Evolutionary conservation across 2,888 invertebrate genomes (phyloP), one percentile per base, ranked within the genome.

Genomic region (Gastracanthus pulcherrimus): DNA sequence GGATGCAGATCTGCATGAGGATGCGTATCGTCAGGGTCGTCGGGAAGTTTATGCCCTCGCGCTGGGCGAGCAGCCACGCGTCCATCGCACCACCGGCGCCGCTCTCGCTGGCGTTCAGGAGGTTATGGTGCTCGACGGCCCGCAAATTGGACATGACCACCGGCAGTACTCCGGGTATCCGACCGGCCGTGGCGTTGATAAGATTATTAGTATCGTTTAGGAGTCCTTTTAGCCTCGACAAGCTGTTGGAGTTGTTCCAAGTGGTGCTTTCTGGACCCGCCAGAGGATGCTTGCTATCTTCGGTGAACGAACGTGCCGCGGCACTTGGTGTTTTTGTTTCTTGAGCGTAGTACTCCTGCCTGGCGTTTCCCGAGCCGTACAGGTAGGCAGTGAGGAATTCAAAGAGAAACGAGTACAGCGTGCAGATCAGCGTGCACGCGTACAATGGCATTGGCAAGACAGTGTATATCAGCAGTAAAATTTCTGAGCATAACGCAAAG

Each of bases 381-480:
- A 90, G 82, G 81, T 84, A 84, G 45, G 81, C 83, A 70, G 83
- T 83, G 36, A 83, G 60, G 71, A 79, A 92, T 93, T 98, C 98
- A 92, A 98, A 98, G 45, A 95, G 92, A 82, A 96, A 92, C n/a
- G 98, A 98, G 92, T 98, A 98, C 66, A 95, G 89, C 82, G 95
- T 92, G 83, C 97, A 96, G 87, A 97, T 95, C 66, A 95, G 92
- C 80, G 97, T 94, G 90, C 97, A 96, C 87, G 96, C 93, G 93
- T 96, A 98, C 66, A 99, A 92, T 77, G 97, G 97, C 92, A 99
- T 93, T 34, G 98, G 98, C 86, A 98, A 95, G 84, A 98, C 95
- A 51, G 98, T 98, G 92, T 99, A 99, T 89, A 98, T 95, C 86
- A 98, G 93, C 85, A 98, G 93, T 74, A 99, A 93, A 84, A 98